Evolutionary conservation across 2,888 invertebrate genomes (phyloP), one percentile per base, ranked within the genome.

Genomic region (Limnephilus lunatus): DNA sequence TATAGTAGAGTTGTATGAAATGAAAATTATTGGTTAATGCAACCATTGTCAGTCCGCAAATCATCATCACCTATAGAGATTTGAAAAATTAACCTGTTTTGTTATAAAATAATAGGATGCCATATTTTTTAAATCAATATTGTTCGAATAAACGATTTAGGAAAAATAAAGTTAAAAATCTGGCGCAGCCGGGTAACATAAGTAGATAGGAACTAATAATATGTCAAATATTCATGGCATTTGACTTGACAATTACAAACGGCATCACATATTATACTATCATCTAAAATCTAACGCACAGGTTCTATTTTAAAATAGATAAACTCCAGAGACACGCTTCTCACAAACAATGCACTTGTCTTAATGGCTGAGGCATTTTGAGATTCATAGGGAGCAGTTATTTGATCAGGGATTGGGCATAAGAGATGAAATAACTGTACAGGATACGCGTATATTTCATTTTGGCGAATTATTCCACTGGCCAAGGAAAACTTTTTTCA

Each of bases 271-370:
- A 9, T 68, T 25, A 25, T 68, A 15, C 14, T 48, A 68, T 68
- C 68, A 68, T 68, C 25, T 68, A 25, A 35, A 35, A 83, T 83
- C 35, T 25, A 15, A 19, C 83, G 7, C 19, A 83, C 32, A 83
- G 83, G 35, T 32, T 83, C 39, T 35, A 39, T 83, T 83, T 35
- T 35, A 83, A 83, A 83, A 3, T n/a, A 32, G 35, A 32, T 39
- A 35, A 83, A 83, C 39, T 35, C 25, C 39, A 35, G 25, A 35
- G 35, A 32, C 12, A 25, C 83, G 35, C 83, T 83, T 19, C 32
- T 83, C 83, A 32, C 83, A 83, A 83, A 83, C 83, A 83, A 83
- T 83, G 83, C 31, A 32, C 12, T n/a, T 35, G 83, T 83, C 83
- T n/a, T 83, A 9, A 32, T 39, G 35, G 83, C 19, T 19, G 83